Percentiles rank a stretch among this genome's conserved stretches.
Conservation (phyloP, 2,113 vertebrate species). For the Megaceryle torquata region DNA sequence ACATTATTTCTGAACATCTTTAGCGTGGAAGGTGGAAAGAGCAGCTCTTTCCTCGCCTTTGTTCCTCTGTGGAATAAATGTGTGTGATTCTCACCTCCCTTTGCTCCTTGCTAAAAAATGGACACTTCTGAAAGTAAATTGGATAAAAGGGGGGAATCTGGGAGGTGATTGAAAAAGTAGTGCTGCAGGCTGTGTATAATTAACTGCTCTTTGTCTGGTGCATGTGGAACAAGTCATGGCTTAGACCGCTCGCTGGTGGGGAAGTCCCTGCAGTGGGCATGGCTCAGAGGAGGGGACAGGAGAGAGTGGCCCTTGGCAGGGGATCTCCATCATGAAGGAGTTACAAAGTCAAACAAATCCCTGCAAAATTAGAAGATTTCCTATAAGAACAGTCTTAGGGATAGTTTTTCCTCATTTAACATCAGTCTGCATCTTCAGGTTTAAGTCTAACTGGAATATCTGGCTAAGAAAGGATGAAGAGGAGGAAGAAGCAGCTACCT, state of each 20-base stretch:
- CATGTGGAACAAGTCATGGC: not conserved
- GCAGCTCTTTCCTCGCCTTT: not conserved
- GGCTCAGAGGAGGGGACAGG: not conserved
- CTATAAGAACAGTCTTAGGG: not conserved
- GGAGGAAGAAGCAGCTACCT: not conserved
- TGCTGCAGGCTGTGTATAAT: not conserved
- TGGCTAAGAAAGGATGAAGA: not conserved
- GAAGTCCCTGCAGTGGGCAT: not conserved
- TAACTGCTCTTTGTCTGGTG: constrained; percentile 1
- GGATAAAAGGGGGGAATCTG: not conserved
- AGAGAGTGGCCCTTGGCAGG: not conserved
- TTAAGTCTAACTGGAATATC: too few relatives aligned
- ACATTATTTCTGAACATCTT: fast-evolving
- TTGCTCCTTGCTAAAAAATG: not conserved
- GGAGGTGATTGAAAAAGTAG: not conserved
- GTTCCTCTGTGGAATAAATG: not conserved
- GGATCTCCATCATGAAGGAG: not conserved
- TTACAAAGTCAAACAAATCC: not conserved
- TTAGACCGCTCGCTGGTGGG: not conserved
- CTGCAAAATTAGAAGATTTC: not conserved
- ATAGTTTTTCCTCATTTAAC: not conserved
- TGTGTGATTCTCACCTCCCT: not conserved
- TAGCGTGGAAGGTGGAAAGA: not conserved
- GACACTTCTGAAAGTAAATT: not conserved
- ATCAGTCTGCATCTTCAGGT: not conserved